Evolutionary conservation across 2,797 vertebrate species (phyloP).

Genomic region (Helostoma temminkii): DNA sequence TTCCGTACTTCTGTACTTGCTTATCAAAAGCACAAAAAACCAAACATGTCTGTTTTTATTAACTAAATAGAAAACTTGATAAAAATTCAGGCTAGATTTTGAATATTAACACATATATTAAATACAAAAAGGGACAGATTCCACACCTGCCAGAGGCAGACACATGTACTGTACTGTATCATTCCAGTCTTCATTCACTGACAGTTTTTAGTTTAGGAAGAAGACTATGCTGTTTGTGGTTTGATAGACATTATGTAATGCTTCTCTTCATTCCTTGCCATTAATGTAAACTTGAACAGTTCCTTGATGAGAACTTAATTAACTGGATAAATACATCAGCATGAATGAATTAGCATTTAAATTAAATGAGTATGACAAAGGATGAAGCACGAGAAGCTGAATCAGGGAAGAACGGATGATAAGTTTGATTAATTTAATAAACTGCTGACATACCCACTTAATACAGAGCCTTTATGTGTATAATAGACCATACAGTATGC

Average conservation of each 20-base stretch:
- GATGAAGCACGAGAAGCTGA: not conserved
- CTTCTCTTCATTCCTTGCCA: not conserved
- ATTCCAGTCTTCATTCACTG: conserved; percentile 1
- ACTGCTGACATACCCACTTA: not conserved
- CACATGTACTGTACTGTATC: conserved; percentile 13
- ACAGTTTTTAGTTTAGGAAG: too few relatives aligned
- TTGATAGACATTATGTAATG: conserved; percentile 5
- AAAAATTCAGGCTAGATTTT: not conserved
- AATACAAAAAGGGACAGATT: not conserved
- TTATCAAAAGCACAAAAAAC: not conserved
- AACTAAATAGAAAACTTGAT: not conserved
- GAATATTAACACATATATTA: conserved; percentile 7
- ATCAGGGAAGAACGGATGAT: not conserved
- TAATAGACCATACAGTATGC: conserved; percentile 18
- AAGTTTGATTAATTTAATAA: not conserved
- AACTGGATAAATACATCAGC: not conserved
- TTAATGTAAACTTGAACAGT: not conserved
- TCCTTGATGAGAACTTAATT: not conserved
- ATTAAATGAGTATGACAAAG: conserved; percentile 5
- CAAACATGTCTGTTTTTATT: conserved; percentile 15
- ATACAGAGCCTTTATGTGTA: conserved; percentile 10
- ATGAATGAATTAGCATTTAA: not conserved
- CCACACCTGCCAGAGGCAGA: conserved; percentile 24
- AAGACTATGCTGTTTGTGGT: too few relatives aligned
- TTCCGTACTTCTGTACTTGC: not conserved